Percentiles rank a stretch among this genome's conserved stretches.
These are phyloP conservation scores for Merodon equestris DNA, from an alignment of 2,888 invertebrate genomes.

Conservation along the genomic window DNA sequence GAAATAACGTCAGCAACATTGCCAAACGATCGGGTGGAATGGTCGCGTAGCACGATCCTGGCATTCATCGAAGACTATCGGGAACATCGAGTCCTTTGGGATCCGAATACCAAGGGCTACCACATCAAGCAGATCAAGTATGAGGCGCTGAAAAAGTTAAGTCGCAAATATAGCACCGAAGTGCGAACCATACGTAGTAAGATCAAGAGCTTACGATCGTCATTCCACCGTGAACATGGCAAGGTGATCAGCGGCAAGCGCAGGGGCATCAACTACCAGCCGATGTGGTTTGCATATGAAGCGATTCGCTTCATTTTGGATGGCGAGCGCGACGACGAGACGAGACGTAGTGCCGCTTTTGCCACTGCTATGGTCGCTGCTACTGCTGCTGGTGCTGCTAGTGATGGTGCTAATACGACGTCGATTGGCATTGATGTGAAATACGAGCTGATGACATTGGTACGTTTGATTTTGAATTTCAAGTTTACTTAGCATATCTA, in stretches of 20 bases:
- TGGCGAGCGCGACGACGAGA: conserved; percentile 72
- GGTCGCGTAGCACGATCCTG: conserved; percentile 77
- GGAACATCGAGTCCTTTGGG: conserved; percentile 76
- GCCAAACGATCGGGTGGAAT: conserved; percentile 75
- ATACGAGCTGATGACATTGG: conserved; percentile 58
- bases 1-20: conserved; percentile 9
- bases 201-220: conserved; percentile 77
- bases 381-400: conserved; percentile 70
- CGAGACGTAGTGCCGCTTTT: conserved; percentile 50
- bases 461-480: conserved; percentile 53
- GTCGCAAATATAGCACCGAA: conserved; percentile 76
- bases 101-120: conserved; percentile 77
- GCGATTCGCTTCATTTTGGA: conserved; percentile 77
- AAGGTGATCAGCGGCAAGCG: conserved; percentile 76
- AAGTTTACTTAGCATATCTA: conserved; percentile 41
- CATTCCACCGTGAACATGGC: conserved; percentile 77
- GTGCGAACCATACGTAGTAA: conserved; percentile 77
- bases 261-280: conserved; percentile 76
- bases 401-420: no score
- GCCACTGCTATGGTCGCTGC: conserved; percentile 70
- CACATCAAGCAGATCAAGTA: conserved; percentile 78
- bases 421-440: conserved; percentile 51
- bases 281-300: conserved; percentile 78
- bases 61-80: conserved; percentile 77
- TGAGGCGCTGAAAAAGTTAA: conserved; percentile 75